Base-by-base conservation (phyloP, 2,888 invertebrate genomes). In the Coelinius sp. region DNA sequence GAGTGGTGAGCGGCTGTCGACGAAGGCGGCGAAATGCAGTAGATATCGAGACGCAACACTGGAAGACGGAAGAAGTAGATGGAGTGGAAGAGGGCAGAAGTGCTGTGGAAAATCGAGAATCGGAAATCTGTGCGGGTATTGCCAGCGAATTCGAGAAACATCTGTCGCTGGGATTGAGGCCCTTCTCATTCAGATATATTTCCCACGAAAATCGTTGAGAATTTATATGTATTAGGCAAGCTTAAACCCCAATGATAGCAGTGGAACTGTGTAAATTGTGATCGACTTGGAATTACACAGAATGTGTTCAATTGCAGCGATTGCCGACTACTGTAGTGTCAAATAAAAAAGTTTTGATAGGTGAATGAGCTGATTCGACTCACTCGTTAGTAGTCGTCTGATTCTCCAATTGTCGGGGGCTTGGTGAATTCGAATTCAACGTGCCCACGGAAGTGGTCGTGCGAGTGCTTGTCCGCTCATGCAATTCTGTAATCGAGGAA, bases 401-500 rank as follows among this genome's bases (percentile, higher is more conserved):
- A 73, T 75, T 75, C 70, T 24, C 56, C 17, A 73, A 77, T 77
- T 75, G 72, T 76, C 73, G 46, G 53, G 62, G 59, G 70, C 46
- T 66, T 53, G 24, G 64, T 52, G 65, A 52, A 44, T 68, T 68
- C 56, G 62, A 70, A 65, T 71, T 52, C 70, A 66, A 56, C 65
- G 62, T 56, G 65, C 56, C 66, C 44, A 35, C 49, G 71, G 59
- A 64, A 68, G 71, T 71, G 77, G 73, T 73, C 71, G 73, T 70
- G 31, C 44, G 49, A 31, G 38, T 38, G 62, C 64, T 56, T 27
- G 52, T 41, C 14, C 46, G 49, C 66, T 31, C 44, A 38, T 68
- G 71, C 68, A 68, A 77, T 75, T 77, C 74, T 73, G 74, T 75
- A 77, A 78, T 78, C 74, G 76, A 76, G 70, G 75, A 77, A 75